phyloP scores from a whole-genome alignment of 2,797 vertebrate species.

The Glossophaga mutica region DNA sequence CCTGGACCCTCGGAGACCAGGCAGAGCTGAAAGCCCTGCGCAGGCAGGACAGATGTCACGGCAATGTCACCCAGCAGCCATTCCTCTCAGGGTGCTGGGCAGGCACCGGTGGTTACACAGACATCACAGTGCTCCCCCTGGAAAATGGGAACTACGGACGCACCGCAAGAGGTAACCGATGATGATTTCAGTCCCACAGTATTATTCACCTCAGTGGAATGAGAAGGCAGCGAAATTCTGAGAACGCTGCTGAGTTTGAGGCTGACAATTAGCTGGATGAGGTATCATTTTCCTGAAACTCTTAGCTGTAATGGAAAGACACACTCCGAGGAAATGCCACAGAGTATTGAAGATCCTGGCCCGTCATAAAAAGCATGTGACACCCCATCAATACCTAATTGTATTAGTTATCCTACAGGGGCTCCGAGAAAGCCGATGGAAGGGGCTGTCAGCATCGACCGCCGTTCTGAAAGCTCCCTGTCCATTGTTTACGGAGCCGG shows the following conservation, averaged over 20 bases:
- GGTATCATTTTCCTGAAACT: neutral
- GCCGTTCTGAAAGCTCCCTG: conserved; percentile 65
- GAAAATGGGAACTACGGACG: neutral
- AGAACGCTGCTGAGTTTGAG: neutral
- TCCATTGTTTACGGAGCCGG: conserved; percentile 69
- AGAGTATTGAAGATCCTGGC: conserved; percentile 48
- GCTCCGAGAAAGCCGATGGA: conserved; percentile 68
- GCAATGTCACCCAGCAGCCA: accelerated
- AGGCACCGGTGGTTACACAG: accelerated
- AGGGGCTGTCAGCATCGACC: conserved; percentile 74
- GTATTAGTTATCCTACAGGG: conserved; percentile 79
- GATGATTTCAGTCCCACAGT: neutral
- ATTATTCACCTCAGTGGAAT: neutral
- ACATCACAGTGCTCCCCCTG: accelerated
- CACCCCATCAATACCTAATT: conserved; percentile 78
- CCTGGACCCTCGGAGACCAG: accelerated
- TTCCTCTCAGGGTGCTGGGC: accelerated
- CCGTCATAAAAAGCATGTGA: conserved; percentile 72
- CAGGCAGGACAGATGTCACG: accelerated
- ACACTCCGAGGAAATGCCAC: conserved; percentile 11
- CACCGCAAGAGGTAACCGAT: too few relatives aligned
- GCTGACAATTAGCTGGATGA: neutral
- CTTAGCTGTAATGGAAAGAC: neutral
- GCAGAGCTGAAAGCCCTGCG: accelerated
- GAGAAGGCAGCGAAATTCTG: neutral